A percentile compares a stretch with the other conserved stretches of the same genome.
phyloP scores from a whole-genome alignment of 2,113 vertebrate species.

The Macquaria ambigua region DNA sequence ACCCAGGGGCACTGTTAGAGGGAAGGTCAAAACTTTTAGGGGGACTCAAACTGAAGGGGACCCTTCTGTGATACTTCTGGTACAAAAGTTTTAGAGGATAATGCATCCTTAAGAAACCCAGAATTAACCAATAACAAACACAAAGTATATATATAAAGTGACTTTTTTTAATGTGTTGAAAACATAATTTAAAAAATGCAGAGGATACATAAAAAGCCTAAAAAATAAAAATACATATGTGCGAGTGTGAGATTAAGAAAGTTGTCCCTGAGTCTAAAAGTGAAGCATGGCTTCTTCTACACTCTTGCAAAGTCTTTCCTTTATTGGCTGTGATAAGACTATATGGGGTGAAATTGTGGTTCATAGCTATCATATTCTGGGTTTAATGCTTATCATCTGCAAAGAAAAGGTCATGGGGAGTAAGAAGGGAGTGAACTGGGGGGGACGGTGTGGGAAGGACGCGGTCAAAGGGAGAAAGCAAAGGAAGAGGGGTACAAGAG shows the following conservation, averaged over 20 bases:
- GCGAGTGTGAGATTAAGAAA: not conserved
- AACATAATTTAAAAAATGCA: not conserved
- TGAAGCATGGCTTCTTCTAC: not conserved
- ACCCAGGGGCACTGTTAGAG: not conserved
- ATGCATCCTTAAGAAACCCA: not conserved
- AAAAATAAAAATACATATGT: not conserved
- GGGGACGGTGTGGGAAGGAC: not conserved
- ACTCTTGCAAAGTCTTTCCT: not conserved
- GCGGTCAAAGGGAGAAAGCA: not conserved
- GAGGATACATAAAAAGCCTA: not conserved
- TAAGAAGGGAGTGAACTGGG: conserved; percentile 10
- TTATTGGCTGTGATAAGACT: conserved; percentile 16
- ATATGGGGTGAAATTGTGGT: conserved; percentile 21
- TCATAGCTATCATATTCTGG: not conserved
- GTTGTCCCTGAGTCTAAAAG: not conserved
- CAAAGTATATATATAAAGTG: too few relatives aligned
- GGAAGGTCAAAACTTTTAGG: not conserved
- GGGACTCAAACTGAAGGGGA: not conserved
- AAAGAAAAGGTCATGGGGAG: conserved; percentile 29
- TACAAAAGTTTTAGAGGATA: not conserved
- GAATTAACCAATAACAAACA: not conserved
- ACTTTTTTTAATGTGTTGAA: not conserved
- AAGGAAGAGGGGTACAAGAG: conserved; percentile 2
- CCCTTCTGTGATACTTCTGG: not conserved
- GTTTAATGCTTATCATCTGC: conserved; percentile 40